Evolutionary conservation across 2,888 invertebrate genomes (phyloP), one percentile per base, ranked within the genome.

Genomic region (Trissoscelio sp.): DNA sequence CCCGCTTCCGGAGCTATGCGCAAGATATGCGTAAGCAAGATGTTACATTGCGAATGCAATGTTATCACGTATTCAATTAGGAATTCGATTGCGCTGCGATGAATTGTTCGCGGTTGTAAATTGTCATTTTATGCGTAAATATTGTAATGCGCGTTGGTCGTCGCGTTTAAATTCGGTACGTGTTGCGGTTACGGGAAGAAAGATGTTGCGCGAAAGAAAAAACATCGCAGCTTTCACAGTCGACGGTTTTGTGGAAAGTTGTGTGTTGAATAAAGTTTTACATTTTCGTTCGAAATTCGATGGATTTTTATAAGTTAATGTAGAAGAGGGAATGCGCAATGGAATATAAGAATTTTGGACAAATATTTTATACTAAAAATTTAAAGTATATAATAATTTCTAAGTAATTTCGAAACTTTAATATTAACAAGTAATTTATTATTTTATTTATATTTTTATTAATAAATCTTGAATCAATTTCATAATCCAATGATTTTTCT

Each of bases 21-120:
- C 48, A 11, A 39, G 28, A n/a, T 16, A 60, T 72, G 72, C 42
- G 18, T 22, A n/a, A n/a, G 51, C 12, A 31, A 64, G 18, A 74
- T 18, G 57, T 57, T 31, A 31, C 28, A 31, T 24, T 31, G 42
- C 24, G 51, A 66, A n/a, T 12, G 46, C 57, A 74, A 57, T 39
- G 74, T 44, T 57, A 46, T 67, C 75, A 67, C 67, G 66, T 67
- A 67, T 75, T 67, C 66, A 75, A 75, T 75, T 67, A 67, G 75
- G 51, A 48, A 75, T 67, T 58, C 66, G 66, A 73, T 73, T 20
- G 62, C 24, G 16, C 28, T 28, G 62, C 62, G 39, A 34, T 14
- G 73, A 58, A 75, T 75, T 67, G 58, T 51, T 51, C 22, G 67
- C 7, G 51, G 57, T 48, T 57, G 58, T 51, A 51, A 39, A 75